Evolutionary conservation across 2,797 vertebrate species (phyloP).

Genomic region (Bradypodion ventrale): DNA sequence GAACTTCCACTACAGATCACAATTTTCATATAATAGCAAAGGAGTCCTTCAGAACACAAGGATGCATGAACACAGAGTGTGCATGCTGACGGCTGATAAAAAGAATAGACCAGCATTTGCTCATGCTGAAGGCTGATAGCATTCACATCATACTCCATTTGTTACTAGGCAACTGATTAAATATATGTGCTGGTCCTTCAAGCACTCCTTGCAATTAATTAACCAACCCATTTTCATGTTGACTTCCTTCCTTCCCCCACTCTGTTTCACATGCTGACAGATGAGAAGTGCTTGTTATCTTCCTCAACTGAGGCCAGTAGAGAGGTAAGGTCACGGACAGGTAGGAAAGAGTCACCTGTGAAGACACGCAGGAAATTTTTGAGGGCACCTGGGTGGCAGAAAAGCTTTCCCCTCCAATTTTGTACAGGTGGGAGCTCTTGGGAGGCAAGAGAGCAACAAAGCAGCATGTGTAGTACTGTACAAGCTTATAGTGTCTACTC

Average conservation of each 20-base stretch:
- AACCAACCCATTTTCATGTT: conserved; percentile 79
- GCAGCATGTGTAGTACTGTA: conserved; percentile 2
- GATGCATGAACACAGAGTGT: conserved; percentile 27
- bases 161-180: conserved; percentile 86
- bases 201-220: conserved; percentile 81
- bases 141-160: conserved; percentile 75
- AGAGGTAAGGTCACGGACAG: conserved; percentile 30
- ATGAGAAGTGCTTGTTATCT: conserved; percentile 47
- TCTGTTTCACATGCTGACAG: conserved; percentile 61
- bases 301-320: conserved; percentile 7
- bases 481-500: neutral
- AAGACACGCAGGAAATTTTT: conserved; percentile 9
- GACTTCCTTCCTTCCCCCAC: conserved; percentile 68
- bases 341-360: conserved; percentile 14
- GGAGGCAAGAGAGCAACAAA: neutral
- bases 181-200: conserved; percentile 80
- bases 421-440: conserved; percentile 19
- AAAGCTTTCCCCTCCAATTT: conserved; percentile 29
- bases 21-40: conserved; percentile 54
- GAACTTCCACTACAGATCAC: conserved; percentile 20
- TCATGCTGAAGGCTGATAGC: conserved; percentile 72
- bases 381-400: conserved; percentile 22
- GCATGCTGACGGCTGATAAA: conserved; percentile 57
- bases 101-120: conserved; percentile 70
- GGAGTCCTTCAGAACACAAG: conserved; percentile 52